Percentiles rank a stretch among this genome's conserved stretches.
These are phyloP conservation scores for Apteryx owenii DNA, from an alignment of 2,113 vertebrate species.

Conservation along the genomic window DNA sequence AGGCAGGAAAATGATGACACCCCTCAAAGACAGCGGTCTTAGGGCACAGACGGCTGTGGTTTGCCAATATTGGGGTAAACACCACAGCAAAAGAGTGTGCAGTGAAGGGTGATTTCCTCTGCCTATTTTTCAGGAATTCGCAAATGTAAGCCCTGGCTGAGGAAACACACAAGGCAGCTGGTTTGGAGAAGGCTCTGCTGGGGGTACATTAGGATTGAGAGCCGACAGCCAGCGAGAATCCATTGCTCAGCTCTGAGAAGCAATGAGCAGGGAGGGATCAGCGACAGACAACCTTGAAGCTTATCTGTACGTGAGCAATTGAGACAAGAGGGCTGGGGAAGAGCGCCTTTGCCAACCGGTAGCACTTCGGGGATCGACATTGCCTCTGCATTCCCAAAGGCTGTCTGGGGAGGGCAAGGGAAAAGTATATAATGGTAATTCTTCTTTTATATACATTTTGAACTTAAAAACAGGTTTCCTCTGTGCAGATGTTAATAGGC, in stretches of 20 bases:
- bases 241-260: not conserved
- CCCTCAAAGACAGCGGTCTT: not conserved
- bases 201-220: not conserved
- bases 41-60: fast-evolving
- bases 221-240: fast-evolving
- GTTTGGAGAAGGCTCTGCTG: fast-evolving
- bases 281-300: not conserved
- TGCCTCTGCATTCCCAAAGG: not conserved
- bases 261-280: not conserved
- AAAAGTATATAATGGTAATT: not conserved
- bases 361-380: fast-evolving
- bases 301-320: fast-evolving
- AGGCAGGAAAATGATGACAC: not conserved
- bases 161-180: fast-evolving
- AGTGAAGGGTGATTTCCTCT: not conserved
- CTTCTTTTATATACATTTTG: not conserved
- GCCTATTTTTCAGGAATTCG: not conserved
- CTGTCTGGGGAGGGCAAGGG: not conserved
- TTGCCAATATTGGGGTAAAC: not conserved
- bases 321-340: not conserved
- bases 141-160: fast-evolving
- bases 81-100: not conserved
- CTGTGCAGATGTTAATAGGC: not conserved
- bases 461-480: not conserved
- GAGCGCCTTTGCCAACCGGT: not conserved